A percentile compares a stretch with the other conserved stretches of the same genome.
Evolutionary conservation across 2,797 vertebrate genomes (phyloP).

Genomic region (Falco concolor): DNA sequence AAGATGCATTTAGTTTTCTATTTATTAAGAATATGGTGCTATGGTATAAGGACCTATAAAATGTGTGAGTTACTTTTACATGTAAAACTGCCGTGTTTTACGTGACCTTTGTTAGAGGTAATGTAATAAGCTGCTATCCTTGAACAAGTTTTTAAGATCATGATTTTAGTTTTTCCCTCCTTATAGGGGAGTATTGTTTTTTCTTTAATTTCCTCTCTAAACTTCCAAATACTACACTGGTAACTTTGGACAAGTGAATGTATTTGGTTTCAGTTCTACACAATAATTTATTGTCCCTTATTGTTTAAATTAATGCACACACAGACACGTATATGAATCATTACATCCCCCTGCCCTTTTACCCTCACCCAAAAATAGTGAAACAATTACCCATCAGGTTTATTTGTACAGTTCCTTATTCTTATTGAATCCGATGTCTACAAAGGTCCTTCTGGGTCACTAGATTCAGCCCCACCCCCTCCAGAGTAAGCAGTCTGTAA

Average conservation of each 20-base stretch:
- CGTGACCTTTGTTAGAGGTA: neutral
- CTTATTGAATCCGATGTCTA: neutral
- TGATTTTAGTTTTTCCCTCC: neutral
- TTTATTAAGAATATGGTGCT: neutral
- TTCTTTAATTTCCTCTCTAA: neutral
- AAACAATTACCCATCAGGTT: neutral
- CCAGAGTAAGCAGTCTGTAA: neutral
- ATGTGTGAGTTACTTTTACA: neutral
- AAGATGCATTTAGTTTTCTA: neutral
- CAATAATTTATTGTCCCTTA: neutral
- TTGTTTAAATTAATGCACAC: neutral
- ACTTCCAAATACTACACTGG: neutral
- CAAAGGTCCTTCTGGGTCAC: slow-evolving; percentile 31
- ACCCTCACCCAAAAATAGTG: neutral
- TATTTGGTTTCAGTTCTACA: neutral
- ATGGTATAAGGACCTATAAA: neutral
- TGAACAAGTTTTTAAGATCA: neutral
- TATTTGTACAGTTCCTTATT: slow-evolving; percentile 17
- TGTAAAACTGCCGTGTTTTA: neutral
- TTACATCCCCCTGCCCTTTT: neutral
- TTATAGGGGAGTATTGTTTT: too few relatives aligned
- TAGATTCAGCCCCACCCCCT: neutral
- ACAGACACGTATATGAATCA: neutral
- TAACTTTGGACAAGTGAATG: neutral
- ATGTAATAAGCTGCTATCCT: neutral